Evolutionary conservation across 2,888 invertebrate genomes (phyloP), one percentile per base, ranked within the genome.

Genomic region (Pristionchus exspectatus): DNA sequence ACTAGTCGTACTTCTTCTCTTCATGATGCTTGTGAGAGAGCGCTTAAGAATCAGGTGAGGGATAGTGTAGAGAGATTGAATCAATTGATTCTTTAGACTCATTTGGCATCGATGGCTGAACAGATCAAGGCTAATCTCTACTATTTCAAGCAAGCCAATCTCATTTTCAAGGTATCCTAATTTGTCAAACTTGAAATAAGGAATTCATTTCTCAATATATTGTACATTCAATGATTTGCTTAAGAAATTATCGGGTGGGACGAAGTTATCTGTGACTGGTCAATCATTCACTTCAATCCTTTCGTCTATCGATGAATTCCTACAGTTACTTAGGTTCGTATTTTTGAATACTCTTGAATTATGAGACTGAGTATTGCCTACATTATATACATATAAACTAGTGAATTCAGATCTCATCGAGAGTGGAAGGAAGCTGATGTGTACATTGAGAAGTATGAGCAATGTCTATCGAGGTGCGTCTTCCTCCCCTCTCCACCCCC

Each of bases 71-170:
- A 16, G 2, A n/a, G 10, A 86, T 63, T 9, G 18, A 30, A 63
- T 69, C 44, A 44, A 63, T 16, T 69, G 0, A 14, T 21, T 69
- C 69, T 94, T 59, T 94, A 94, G 90, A 94, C 94, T 14, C 93
- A 94, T 44, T 89, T 94, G 12, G 93, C 94, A 0, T 92, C 94
- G 1, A 94, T 93, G 38, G 92, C 93, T n/a, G 94, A 95, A 88
- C 93, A 93, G 81, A 93, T 94, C 88, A 94, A 93, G 85, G 92
- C 94, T 16, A 95, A 95, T 91, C 91, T 94, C 24, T 92, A 95
- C 90, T 95, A 94, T 89, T 94, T 95, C 91, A 93, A 93, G 44
- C 94, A 95, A 87, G 94, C 94, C 44, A 94, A 94, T 90, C 91
- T 92, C 90, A 93, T 94, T 69, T 93, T 94, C 93, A 95, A 95